Percentiles rank a stretch among this genome's conserved stretches.
phyloP scores from a whole-genome alignment of 2,888 invertebrate genomes.

The Acronicta aceris region DNA sequence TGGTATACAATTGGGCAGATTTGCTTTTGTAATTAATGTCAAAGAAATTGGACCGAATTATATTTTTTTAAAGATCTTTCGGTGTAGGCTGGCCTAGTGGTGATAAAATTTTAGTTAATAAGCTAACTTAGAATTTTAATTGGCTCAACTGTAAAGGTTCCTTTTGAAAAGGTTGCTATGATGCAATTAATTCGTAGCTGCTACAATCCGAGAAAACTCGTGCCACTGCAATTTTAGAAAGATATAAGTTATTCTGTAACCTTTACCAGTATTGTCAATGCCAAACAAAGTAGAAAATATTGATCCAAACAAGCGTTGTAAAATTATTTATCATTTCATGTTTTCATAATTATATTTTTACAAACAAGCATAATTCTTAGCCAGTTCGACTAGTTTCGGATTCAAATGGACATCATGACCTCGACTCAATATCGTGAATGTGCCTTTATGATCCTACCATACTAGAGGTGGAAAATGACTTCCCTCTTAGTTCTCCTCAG shows the following conservation, averaged over 20 bases:
- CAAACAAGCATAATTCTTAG: not conserved
- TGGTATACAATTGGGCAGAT: not conserved
- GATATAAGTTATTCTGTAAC: conserved; percentile 15
- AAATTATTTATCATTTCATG: not conserved
- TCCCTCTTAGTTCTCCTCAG: too few species aligned
- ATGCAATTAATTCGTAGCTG: not conserved
- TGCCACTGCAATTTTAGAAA: not conserved
- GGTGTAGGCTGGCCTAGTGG: not conserved
- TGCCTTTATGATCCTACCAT: too few species aligned
- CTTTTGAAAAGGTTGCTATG: not conserved
- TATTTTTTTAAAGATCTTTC: too few species aligned
- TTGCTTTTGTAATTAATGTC: too few species aligned
- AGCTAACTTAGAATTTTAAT: not conserved
- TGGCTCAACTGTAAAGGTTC: not conserved
- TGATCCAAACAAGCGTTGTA: not conserved
- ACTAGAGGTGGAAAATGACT: too few species aligned
- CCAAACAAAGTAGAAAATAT: conserved; percentile 4
- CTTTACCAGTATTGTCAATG: conserved; percentile 22
- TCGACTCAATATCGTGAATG: too few species aligned
- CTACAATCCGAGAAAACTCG: not conserved
- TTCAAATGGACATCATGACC: not conserved
- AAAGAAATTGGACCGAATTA: too few species aligned
- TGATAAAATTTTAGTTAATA: not conserved
- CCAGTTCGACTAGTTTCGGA: not conserved
- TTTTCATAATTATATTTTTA: not conserved